A percentile compares a stretch with the other conserved stretches of the same genome.
phyloP scores from a whole-genome alignment of 2,113 vertebrate genomes.

The Platysternon megacephalum region DNA sequence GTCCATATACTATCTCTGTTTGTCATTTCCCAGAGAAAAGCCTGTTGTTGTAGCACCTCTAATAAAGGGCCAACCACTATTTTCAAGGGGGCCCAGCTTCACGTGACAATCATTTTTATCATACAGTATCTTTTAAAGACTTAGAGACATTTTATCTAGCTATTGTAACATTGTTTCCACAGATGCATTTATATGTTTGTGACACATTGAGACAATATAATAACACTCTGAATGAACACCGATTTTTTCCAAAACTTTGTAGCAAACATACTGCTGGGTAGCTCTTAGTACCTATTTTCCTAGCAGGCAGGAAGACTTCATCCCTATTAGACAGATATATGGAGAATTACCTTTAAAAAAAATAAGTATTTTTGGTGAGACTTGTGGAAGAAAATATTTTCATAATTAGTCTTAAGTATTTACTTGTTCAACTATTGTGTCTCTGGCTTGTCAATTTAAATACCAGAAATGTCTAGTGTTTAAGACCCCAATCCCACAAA shows the following conservation, averaged over 20 bases:
- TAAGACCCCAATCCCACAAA: background rate
- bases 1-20: background rate
- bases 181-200: background rate
- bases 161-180: background rate
- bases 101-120: background rate
- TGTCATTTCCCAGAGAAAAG: background rate
- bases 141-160: background rate
- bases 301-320: background rate
- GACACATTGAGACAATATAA: background rate
- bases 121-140: background rate
- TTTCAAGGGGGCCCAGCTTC: background rate
- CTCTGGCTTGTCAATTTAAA: background rate
- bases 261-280: background rate
- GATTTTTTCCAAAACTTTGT: background rate
- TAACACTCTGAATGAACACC: rapidly evolving
- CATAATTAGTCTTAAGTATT: background rate
- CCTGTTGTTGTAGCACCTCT: background rate
- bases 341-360: background rate
- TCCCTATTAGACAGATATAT: rapidly evolving
- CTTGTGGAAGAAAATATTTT: rapidly evolving
- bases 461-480: background rate
- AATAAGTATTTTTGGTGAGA: background rate
- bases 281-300: background rate
- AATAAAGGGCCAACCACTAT: background rate
- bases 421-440: background rate